phyloP scores from a whole-genome alignment of 2,888 invertebrate species.

The Oscheius sp. region DNA sequence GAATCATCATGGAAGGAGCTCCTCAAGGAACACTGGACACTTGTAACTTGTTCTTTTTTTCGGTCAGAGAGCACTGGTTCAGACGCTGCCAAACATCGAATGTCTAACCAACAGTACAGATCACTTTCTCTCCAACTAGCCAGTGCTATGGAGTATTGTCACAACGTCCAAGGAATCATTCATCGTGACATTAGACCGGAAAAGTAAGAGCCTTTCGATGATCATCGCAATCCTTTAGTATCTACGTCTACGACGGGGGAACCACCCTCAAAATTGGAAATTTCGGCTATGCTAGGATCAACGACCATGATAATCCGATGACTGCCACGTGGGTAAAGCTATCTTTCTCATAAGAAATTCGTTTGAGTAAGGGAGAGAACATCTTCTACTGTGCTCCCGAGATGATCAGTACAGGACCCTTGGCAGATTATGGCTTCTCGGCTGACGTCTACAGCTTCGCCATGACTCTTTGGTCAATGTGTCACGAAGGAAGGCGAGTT shows the following conservation, averaged over 20 bases:
- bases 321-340: too few species aligned
- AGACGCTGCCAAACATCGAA: too few species aligned
- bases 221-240: background rate
- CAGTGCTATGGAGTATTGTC: too few species aligned
- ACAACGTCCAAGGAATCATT: background rate
- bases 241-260: background rate
- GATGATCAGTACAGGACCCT: background rate
- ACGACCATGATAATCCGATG: background rate
- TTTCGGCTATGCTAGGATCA: background rate
- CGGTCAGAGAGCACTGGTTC: background rate
- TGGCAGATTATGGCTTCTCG: background rate
- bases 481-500: background rate
- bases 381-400: background rate
- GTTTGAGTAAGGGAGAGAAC: background rate
- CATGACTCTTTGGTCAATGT: background rate
- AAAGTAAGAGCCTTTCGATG: background rate
- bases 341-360: background rate
- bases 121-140: too few species aligned
- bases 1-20: background rate
- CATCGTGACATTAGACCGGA: too few species aligned
- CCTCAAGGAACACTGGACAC: background rate
- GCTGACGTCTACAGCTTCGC: background rate
- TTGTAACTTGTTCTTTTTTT: background rate
- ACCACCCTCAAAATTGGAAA: background rate
- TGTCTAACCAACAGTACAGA: too few species aligned